phyloP scores from a whole-genome alignment of 2,113 vertebrate species.

The Pyrgilauda ruficollis region DNA sequence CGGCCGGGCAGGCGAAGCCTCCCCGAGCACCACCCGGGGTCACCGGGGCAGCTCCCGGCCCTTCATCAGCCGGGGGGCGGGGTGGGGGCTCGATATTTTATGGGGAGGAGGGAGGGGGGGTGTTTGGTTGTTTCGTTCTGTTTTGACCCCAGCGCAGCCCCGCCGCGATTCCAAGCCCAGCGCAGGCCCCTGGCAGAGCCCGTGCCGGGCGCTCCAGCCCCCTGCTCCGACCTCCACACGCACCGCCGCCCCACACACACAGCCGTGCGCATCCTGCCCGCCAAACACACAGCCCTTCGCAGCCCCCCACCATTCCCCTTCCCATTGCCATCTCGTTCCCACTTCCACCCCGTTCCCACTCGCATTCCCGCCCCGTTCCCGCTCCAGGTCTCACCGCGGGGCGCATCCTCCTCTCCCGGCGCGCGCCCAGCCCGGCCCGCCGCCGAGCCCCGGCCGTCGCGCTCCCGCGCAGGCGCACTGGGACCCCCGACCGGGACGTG shows the following conservation, averaged over 20 bases:
- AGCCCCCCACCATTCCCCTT: too few species aligned
- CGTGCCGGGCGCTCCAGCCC: not conserved
- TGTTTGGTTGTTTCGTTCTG: not conserved
- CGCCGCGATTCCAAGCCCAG: not conserved
- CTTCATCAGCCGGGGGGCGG: not conserved
- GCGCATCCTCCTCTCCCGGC: not conserved
- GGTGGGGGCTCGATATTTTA: not conserved
- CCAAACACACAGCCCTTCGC: not conserved
- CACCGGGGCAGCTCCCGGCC: not conserved
- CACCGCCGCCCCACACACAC: not conserved
- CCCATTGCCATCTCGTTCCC: not conserved
- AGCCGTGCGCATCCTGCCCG: not conserved
- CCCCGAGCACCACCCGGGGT: not conserved
- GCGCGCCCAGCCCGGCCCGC: not conserved
- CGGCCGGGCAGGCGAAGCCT: not conserved
- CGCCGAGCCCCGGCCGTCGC: not conserved
- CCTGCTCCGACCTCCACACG: not conserved
- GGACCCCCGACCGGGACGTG: fast-evolving
- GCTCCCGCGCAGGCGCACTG: not conserved
- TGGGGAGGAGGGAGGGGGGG: not conserved
- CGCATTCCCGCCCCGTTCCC: fast-evolving
- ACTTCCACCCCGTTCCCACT: not conserved
- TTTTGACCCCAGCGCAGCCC: not conserved
- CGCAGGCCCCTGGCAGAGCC: not conserved
- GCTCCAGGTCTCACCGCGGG: not conserved